Percentiles rank a stretch among this genome's conserved stretches.
These are phyloP conservation scores for Nowickia ferox DNA, from an alignment of 2,888 invertebrate species.

Conservation along the genomic window DNA sequence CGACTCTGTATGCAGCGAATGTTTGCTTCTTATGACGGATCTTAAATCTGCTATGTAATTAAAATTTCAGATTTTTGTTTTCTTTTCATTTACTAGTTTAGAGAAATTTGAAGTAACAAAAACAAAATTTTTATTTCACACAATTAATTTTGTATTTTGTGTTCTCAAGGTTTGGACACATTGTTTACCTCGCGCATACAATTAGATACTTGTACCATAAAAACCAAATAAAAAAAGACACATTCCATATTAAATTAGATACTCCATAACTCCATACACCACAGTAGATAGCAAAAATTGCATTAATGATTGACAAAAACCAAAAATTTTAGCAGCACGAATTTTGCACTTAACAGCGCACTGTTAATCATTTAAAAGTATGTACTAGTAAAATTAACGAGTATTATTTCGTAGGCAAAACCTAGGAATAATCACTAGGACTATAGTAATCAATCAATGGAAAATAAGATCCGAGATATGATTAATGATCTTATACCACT, in stretches of 20 bases:
- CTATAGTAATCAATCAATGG: no score
- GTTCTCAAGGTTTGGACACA: slow-evolving; percentile 60
- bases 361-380: neutral
- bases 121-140: slow-evolving; percentile 61
- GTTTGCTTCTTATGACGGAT: slow-evolving; percentile 15
- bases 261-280: neutral
- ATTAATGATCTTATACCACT: no score
- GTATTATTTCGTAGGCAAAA: no score
- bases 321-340: no score
- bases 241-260: slow-evolving; percentile 10
- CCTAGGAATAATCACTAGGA: no score
- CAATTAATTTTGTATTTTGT: slow-evolving; percentile 64
- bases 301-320: slow-evolving; percentile 30
- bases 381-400: neutral
- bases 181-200: slow-evolving; percentile 33
- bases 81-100: slow-evolving; percentile 31
- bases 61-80: slow-evolving; percentile 56
- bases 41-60: slow-evolving; percentile 59
- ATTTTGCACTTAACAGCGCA: no score
- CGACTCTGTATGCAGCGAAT: neutral
- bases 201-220: slow-evolving; percentile 12
- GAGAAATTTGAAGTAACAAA: slow-evolving; percentile 45
- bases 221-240: neutral
- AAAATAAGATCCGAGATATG: no score
- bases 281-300: slow-evolving; percentile 28